Evolutionary conservation across 2,113 vertebrate genomes (phyloP), one percentile per base, ranked within the genome.

Genomic region (Gnathonemus echidnorhynchus): DNA sequence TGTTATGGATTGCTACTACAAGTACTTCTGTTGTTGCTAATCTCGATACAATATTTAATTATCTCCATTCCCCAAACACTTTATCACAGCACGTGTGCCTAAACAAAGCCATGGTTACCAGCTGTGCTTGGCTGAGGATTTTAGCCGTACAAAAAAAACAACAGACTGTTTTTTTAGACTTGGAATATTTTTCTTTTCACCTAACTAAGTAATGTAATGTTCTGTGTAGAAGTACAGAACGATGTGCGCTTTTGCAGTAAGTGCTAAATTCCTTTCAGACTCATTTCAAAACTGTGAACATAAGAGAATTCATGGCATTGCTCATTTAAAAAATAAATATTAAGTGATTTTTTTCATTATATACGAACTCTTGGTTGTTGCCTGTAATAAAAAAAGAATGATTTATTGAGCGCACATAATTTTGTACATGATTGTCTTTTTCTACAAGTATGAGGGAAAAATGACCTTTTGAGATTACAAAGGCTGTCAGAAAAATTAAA

Each of bases 391-490:
- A 70, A 84, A 85, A 85, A 19, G 8, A 85, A 48, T 13, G 77
- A 85, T 48, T 85, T 85, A 85, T 17, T 83, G 19, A 50, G 27
- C 31, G 49, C 46, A 31, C 77, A 83, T 83, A 83, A 6, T 86
- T 86, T 35, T 86, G 48, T 50, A 83, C 85, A 50, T 27, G 46
- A n/a, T 24, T 52, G n/a, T 48, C 7, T 86, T 83, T 83, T 83
- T 83, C 77, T 45, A 70, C n/a, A 70, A 70, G 10, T 31, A 27
- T 70, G 62, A 62, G 56, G 62, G 13, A 70, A 66, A 93, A 88
- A 90, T 94, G 93, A 92, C 91, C 89, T 92, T 94, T 91, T 92
- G 93, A 93, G 94, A 92, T 94, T 95, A 93, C 90, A 70, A 70
- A 70, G 62, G 93, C 88, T 70, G 90, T 85, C 89, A 92, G 93